Evolutionary conservation across 1,140 invertebrate species (phyloP).

Genomic region (Colletes latitarsis): DNA sequence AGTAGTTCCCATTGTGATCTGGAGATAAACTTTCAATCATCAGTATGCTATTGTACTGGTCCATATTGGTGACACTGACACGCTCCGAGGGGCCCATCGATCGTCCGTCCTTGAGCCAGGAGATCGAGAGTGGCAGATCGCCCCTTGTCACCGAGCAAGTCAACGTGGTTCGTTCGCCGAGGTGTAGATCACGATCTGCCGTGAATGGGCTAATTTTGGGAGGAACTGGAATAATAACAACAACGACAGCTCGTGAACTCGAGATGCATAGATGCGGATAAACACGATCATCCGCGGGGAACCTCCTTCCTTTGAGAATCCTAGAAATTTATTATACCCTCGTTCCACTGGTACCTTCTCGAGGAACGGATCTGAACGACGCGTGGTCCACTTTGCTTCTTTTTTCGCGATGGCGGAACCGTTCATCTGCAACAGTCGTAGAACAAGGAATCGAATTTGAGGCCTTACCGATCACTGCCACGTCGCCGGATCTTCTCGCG

Average conservation of each 20-base stretch:
- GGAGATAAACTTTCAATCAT: conserved; percentile 89
- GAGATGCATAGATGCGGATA: conserved; percentile 41
- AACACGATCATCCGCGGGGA: conserved; percentile 20
- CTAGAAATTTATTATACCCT: background rate
- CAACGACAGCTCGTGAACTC: conserved; percentile 59
- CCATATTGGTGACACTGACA: conserved; percentile 86
- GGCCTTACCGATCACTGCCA: conserved; percentile 87
- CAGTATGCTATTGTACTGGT: conserved; percentile 89
- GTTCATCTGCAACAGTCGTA: conserved; percentile 54
- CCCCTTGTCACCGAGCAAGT: conserved; percentile 91
- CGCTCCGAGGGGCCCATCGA: conserved; percentile 84
- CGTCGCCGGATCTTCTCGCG: conserved; percentile 87
- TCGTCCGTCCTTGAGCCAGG: conserved; percentile 89
- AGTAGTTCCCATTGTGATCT: conserved; percentile 89
- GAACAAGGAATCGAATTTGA: conserved; percentile 36
- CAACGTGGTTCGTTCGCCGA: conserved; percentile 88
- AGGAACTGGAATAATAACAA: conserved; percentile 86
- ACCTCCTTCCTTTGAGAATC: background rate
- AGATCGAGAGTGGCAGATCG: conserved; percentile 88
- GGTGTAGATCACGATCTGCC: conserved; percentile 86
- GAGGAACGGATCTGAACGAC: background rate
- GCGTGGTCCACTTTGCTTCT: background rate
- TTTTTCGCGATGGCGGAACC: background rate
- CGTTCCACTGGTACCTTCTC: background rate
- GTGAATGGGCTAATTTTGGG: conserved; percentile 91